Conservation (phyloP, 2,888 invertebrate species). For the Dolichopus griseipennis region DNA sequence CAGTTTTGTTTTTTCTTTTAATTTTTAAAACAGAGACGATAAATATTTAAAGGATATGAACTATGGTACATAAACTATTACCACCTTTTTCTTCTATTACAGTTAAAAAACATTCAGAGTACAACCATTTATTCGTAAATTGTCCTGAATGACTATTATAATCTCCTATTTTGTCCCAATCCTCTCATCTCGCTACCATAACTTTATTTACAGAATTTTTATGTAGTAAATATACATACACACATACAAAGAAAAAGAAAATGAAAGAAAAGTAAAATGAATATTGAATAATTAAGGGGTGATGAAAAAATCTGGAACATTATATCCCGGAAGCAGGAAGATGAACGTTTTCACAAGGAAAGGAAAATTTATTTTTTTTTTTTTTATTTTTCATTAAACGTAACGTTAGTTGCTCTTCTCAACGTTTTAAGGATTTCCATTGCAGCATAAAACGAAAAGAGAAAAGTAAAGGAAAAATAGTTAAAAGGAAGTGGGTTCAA, state of each 20-base stretch:
- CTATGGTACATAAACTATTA: no score
- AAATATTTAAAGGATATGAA: no score
- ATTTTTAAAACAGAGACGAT: no score
- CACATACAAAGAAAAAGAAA: neutral
- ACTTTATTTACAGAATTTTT: neutral
- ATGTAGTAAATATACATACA: neutral
- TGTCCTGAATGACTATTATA: no score
- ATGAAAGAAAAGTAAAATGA: neutral
- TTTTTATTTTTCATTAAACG: neutral
- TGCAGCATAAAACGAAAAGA: no score
- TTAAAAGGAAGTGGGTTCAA: no score
- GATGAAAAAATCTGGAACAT: constrained; percentile 13
- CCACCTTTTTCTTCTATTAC: no score
- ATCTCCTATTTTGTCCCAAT: neutral
- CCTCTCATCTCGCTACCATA: neutral
- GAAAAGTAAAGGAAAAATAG: no score
- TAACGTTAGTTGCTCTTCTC: neutral
- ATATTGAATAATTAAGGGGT: neutral
- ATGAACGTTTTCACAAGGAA: constrained; percentile 17
- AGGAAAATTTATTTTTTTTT: neutral
- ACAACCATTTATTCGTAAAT: no score
- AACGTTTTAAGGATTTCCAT: no score
- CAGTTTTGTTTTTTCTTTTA: no score
- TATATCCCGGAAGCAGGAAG: constrained; percentile 21
- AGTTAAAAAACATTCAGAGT: no score